Evolutionary conservation across 2,113 vertebrate species (phyloP).

Genomic region (Felis catus): DNA sequence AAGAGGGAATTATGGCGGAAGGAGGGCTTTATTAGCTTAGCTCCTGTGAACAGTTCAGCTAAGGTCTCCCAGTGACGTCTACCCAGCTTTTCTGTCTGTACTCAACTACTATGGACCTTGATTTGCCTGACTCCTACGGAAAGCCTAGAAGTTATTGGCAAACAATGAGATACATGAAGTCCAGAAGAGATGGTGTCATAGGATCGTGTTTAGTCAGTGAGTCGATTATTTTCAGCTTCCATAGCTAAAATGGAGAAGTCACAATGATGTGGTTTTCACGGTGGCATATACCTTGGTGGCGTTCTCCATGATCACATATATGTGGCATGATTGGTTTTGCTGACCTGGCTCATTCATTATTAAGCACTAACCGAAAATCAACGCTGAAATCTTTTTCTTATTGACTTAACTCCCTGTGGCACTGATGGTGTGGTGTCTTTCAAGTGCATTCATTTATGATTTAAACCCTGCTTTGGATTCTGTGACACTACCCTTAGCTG

Average conservation of each 20-base stretch:
- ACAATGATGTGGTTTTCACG: not conserved
- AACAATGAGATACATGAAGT: not conserved
- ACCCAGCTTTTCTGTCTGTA: not conserved
- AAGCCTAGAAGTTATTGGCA: not conserved
- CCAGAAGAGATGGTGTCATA: not conserved
- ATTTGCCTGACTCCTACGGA: not conserved
- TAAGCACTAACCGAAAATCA: not conserved
- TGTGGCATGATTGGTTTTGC: not conserved
- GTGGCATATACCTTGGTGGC: not conserved
- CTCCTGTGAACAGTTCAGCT: not conserved
- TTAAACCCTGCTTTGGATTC: not conserved
- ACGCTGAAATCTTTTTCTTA: not conserved
- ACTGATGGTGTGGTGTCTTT: not conserved
- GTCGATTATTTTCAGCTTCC: not conserved
- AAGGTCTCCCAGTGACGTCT: not conserved
- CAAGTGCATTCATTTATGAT: not conserved
- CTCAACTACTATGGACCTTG: fast-evolving
- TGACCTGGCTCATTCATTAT: not conserved
- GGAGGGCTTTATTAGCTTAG: not conserved
- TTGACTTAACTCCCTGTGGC: not conserved
- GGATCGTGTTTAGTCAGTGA: not conserved
- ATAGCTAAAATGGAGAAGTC: not conserved
- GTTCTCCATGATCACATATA: not conserved
- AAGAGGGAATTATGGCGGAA: slow-evolving; percentile 28
- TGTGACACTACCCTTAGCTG: not conserved